These are phyloP conservation scores for Abscondita cerata DNA, from an alignment of 2,888 invertebrate genomes.

Conservation along the genomic window DNA sequence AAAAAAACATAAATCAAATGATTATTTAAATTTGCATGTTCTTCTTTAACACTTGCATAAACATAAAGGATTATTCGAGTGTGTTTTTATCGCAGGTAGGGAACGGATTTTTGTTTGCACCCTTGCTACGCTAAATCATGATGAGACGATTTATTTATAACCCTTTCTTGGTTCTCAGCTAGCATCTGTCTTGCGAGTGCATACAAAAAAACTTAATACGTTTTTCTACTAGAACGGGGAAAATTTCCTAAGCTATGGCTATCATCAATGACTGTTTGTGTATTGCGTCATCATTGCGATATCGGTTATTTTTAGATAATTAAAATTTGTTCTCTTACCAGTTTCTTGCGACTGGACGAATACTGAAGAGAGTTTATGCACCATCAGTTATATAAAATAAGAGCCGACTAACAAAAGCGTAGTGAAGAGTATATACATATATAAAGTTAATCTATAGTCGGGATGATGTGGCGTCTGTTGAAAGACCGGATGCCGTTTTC, in stretches of 20 bases:
- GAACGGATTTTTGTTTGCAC: constrained; percentile 27
- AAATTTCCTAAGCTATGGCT: too few species aligned
- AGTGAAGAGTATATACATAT: too few species aligned
- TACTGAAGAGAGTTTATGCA: too few species aligned
- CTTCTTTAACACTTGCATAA: constrained; percentile 29
- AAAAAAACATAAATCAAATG: constrained; percentile 38
- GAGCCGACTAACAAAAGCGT: background rate
- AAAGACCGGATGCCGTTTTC: constrained; percentile 36
- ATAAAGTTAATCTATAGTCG: constrained; percentile 19
- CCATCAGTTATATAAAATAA: too few species aligned
- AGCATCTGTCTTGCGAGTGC: constrained; percentile 16
- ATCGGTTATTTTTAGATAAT: too few species aligned
- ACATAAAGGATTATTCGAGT: constrained; percentile 34
- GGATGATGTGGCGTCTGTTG: constrained; percentile 33
- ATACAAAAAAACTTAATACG: too few species aligned
- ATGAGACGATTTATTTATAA: constrained; percentile 6
- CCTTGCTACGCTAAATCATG: constrained; percentile 25
- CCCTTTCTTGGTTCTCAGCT: constrained; percentile 21
- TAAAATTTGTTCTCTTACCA: too few species aligned
- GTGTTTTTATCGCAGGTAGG: constrained; percentile 31
- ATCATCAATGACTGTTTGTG: too few species aligned
- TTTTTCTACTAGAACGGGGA: too few species aligned
- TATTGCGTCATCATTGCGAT: too few species aligned
- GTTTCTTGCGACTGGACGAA: background rate
- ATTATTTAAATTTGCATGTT: constrained; percentile 35